Base-by-base conservation (phyloP, 2,888 invertebrate species). In the Acholoe squamosa region DNA sequence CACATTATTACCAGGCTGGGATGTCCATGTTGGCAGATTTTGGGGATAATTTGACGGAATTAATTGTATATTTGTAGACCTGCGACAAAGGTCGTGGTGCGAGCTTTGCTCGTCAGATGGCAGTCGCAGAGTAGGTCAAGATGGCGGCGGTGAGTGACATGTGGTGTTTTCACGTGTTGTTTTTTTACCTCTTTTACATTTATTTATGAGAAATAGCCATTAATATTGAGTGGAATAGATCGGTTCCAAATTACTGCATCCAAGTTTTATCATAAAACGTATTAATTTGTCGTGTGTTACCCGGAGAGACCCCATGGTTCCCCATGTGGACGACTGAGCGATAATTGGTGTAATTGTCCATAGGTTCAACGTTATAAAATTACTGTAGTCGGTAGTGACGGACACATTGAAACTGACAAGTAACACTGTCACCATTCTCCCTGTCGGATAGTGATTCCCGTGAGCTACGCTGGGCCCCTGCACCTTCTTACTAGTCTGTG, bases 31-130 rank as follows among this genome's bases (percentile, higher is more conserved):
- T 25, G 56, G 28, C 28, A 25, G 52, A 10, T 54, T 54, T 86
- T 54, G 14, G 22, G 86, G 52, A 25, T 86, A 54, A 31, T 54
- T 54, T 56, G 52, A 5, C 86, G 28, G 56, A 54, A 54, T 33
- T 5, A 54, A 19, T 56, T 0, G 12, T 86, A n/a, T 86, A 54
- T 51, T 1, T 56, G 10, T 54, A 16, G 28, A n/a, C 19, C 25
- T 86, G 86, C 86, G 86, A 86, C 86, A 86, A 86, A 86, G 86
- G 86, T 86, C 86, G 86, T 80, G 84, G 14, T 52, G 52, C 28
- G 10, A 7, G 14, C 28, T 67, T 34, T 14, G 16, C 61, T 19
- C 61, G 25, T 19, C 12, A 56, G 89, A 67, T 25, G 61, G 67
- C 67, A 56, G 43, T 67, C 28, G 22, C 31, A 25, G 16, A 89